Percentiles rank a stretch among this genome's conserved stretches.
Evolutionary conservation across 2,888 invertebrate genomes (phyloP).

Genomic region (Euplagia quadripunctaria): DNA sequence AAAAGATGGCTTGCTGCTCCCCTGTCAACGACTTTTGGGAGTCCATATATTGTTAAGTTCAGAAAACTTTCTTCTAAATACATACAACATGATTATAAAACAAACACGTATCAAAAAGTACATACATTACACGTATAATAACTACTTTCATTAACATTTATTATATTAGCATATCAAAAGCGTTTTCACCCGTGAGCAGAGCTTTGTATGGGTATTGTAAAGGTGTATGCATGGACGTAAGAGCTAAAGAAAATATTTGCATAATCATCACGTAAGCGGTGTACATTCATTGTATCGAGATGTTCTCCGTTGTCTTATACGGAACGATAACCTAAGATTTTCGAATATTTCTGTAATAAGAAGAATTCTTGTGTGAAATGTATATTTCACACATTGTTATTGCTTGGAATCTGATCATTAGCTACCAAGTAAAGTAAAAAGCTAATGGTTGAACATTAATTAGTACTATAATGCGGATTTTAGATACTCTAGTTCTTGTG

Average conservation of each 20-base stretch:
- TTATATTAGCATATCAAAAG: slow-evolving; percentile 68
- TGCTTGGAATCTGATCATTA: background rate
- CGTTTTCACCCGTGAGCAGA: slow-evolving; percentile 60
- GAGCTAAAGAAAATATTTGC: slow-evolving; percentile 75
- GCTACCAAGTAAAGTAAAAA: background rate
- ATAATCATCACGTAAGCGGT: slow-evolving; percentile 73
- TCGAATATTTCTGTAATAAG: background rate
- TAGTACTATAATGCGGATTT: too few species aligned
- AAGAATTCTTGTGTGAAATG: background rate
- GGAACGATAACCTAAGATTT: slow-evolving; percentile 47
- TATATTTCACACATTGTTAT: background rate
- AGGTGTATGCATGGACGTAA: slow-evolving; percentile 57
- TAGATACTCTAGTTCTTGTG: too few species aligned
- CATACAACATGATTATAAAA: background rate
- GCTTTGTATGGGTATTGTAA: slow-evolving; percentile 56
- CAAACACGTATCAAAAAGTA: slow-evolving; percentile 12
- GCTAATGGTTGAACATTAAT: too few species aligned
- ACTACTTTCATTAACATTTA: slow-evolving; percentile 54
- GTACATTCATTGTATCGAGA: slow-evolving; percentile 57
- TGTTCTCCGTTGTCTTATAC: slow-evolving; percentile 52
- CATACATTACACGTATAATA: slow-evolving; percentile 23
- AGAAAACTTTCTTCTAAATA: background rate
- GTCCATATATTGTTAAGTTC: background rate
- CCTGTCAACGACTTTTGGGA: background rate
- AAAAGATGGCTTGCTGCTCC: background rate